phyloP scores from a whole-genome alignment of 1,140 invertebrate genomes.

The Hermatobates lingyangjiaoensis region DNA sequence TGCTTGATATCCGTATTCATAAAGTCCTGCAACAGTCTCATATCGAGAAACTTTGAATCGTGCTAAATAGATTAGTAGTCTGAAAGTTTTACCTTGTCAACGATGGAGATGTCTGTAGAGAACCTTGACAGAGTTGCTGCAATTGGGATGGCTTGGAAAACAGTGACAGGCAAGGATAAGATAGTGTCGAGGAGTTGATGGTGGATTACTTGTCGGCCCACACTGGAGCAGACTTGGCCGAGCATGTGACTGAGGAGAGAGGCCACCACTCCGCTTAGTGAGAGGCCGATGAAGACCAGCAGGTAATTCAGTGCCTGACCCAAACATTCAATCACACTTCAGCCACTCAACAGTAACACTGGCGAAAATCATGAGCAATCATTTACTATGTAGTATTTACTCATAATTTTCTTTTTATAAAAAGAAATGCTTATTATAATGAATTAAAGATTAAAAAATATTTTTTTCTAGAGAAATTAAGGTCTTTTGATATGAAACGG shows the following conservation, averaged over 20 bases:
- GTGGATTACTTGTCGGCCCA: slow-evolving; percentile 39
- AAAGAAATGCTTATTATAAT: no score
- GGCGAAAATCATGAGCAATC: no score
- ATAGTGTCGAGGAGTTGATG: slow-evolving; percentile 37
- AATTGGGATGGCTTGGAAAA: slow-evolving; percentile 50
- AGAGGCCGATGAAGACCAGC: slow-evolving; percentile 32
- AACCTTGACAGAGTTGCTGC: slow-evolving; percentile 63
- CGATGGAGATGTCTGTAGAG: slow-evolving; percentile 43
- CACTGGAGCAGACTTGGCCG: slow-evolving; percentile 38
- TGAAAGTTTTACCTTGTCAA: slow-evolving; percentile 61
- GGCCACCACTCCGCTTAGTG: slow-evolving; percentile 32
- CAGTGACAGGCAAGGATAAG: slow-evolving; percentile 37
- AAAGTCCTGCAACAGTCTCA: no score
- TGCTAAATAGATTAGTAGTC: no score
- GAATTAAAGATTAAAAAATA: no score
- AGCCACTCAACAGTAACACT: no score
- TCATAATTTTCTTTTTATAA: no score
- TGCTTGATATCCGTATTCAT: no score
- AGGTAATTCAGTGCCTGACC: slow-evolving; percentile 36
- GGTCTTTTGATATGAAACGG: no score
- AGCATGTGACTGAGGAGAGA: slow-evolving; percentile 33
- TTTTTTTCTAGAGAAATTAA: no score
- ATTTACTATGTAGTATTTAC: no score
- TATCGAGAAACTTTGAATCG: no score
- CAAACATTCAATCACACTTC: background rate